phyloP scores from a whole-genome alignment of 2,888 invertebrate genomes.

The Eucera pruinosa region DNA sequence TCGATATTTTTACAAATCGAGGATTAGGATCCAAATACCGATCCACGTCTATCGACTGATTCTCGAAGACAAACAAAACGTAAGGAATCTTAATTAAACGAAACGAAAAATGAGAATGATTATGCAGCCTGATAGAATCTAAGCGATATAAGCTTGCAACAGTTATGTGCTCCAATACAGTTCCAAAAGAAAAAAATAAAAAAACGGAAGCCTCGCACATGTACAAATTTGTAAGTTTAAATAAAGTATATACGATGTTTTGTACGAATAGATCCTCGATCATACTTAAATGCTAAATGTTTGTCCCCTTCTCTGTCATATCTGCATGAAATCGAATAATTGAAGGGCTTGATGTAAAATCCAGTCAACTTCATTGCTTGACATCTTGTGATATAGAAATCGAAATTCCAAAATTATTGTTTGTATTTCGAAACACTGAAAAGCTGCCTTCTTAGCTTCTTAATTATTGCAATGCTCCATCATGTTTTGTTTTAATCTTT shows the following conservation, averaged over 20 bases:
- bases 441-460: too few relatives aligned
- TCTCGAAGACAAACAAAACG: background rate
- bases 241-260: slow-evolving; percentile 42
- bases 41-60: slow-evolving; percentile 32
- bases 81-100: background rate
- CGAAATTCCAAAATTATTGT: too few relatives aligned
- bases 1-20: slow-evolving; percentile 80
- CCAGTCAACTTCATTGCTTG: too few relatives aligned
- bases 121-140: too few relatives aligned
- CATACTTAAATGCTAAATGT: background rate
- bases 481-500: too few relatives aligned
- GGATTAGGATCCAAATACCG: slow-evolving; percentile 74
- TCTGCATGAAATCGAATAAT: background rate
- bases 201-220: slow-evolving; percentile 34
- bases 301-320: background rate
- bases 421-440: too few relatives aligned
- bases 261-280: slow-evolving; percentile 23
- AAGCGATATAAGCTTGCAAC: slow-evolving; percentile 7
- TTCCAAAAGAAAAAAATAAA: too few relatives aligned
- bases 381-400: too few relatives aligned
- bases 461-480: too few relatives aligned
- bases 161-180: slow-evolving; percentile 29
- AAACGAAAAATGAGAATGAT: too few relatives aligned
- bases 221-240: slow-evolving; percentile 49
- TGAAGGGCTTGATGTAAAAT: too few relatives aligned